Percentiles rank a stretch among this genome's conserved stretches.
phyloP scores from a whole-genome alignment of 2,797 vertebrate genomes.

The Fratercula arctica region DNA sequence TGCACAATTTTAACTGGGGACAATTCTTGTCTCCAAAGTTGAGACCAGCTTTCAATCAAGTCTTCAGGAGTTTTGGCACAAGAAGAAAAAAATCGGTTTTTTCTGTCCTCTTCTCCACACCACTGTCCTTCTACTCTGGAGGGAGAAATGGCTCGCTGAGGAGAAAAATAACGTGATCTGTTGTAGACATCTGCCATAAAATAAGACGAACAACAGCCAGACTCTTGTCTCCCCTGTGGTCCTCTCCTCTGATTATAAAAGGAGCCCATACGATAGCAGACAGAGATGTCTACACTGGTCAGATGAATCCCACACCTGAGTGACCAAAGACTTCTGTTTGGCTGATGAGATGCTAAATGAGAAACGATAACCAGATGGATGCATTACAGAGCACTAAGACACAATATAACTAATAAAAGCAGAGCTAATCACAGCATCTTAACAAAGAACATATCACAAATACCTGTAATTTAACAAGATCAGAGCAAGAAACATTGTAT shows the following conservation, averaged over 20 bases:
- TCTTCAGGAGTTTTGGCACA: not conserved
- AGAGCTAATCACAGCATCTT: not conserved
- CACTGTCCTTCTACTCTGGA: not conserved
- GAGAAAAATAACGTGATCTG: slow-evolving; percentile 17
- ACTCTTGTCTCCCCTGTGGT: not conserved
- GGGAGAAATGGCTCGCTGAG: not conserved
- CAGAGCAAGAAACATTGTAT: not conserved
- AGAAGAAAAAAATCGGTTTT: not conserved
- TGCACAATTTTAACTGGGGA: not conserved
- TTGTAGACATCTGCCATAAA: slow-evolving; percentile 12
- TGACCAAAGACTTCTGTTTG: not conserved
- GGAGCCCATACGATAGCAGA: not conserved
- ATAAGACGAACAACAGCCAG: not conserved
- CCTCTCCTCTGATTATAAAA: not conserved
- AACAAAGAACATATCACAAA: not conserved
- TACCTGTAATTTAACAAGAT: not conserved
- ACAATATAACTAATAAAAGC: not conserved
- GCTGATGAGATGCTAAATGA: not conserved
- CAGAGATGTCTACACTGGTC: not conserved
- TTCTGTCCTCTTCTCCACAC: not conserved
- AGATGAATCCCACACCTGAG: not conserved
- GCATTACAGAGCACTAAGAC: not conserved
- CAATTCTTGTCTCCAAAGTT: not conserved
- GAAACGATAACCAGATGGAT: not conserved
- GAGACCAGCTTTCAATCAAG: slow-evolving; percentile 22